Evolutionary conservation across 2,888 invertebrate species (phyloP).

Genomic region (Nomada hirtipes): DNA sequence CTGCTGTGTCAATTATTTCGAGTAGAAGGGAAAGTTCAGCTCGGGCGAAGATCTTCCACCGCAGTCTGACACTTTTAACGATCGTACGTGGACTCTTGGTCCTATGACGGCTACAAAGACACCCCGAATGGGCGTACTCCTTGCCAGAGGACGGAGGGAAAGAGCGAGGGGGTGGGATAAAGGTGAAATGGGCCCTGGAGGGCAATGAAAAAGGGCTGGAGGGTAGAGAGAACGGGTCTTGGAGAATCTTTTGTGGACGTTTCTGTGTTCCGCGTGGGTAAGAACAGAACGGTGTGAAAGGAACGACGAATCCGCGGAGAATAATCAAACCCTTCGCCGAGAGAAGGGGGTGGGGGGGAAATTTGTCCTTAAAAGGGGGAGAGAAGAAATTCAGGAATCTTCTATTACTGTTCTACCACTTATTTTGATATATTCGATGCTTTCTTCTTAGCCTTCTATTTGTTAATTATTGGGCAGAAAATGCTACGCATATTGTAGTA

Average conservation of each 20-base stretch:
- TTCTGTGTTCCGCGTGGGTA: too few species aligned
- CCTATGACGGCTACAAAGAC: conserved; percentile 18
- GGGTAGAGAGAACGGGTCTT: background rate
- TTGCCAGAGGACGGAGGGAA: background rate
- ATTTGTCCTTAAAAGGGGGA: background rate
- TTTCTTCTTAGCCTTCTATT: too few species aligned
- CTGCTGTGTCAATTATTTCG: conserved; percentile 6
- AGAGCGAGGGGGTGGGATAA: conserved; percentile 5
- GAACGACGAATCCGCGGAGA: conserved; percentile 39
- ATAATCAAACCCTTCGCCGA: conserved; percentile 48
- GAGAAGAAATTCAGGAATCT: too few species aligned
- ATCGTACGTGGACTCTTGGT: conserved; percentile 4
- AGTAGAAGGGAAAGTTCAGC: background rate
- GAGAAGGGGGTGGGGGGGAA: background rate
- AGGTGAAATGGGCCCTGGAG: conserved; percentile 34
- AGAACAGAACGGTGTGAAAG: conserved; percentile 23
- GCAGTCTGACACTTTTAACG: conserved; percentile 34
- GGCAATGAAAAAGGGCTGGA: conserved; percentile 29
- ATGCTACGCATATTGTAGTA: too few species aligned
- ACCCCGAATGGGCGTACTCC: background rate
- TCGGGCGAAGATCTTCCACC: background rate
- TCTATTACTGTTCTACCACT: too few species aligned
- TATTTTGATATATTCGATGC: too few species aligned
- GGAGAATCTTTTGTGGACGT: too few species aligned
- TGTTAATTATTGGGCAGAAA: too few species aligned